Base-by-base conservation (phyloP, 2,113 vertebrate species). In the Machaerirhynchus nigripectus region DNA sequence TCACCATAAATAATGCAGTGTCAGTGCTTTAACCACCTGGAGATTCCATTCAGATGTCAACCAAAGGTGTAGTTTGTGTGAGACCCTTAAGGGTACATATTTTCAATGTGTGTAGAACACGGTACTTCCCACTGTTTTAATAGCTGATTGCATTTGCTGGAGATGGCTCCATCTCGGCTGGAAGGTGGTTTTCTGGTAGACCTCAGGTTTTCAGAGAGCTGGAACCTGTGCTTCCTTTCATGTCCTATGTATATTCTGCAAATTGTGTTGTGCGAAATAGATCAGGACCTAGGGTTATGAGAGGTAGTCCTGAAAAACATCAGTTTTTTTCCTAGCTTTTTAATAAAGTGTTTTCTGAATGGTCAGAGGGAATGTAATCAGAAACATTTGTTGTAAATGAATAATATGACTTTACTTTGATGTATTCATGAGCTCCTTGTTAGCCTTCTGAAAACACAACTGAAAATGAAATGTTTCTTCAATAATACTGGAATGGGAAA, bases 1-100 rank as follows among this genome's bases (percentile, higher is more conserved):
- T 97, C 94, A 78, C 10, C 93, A 98, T 98, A 96, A 98, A 98
- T 98, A 98, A 98, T 98, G 96, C 96, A 98, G 85, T 81, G 97
- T 94, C 97, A 97, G 90, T 87, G 81, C 88, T 94, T 96, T 95
- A 95, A 88, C 92, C 98, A 98, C 97, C 96, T 98, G 97, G 95
- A 97, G 95, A 92, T 96, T 96, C 89, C 70, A 93, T 88, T 95
- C 69, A 91, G 80, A 96, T 93, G 78, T 63, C 78, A 95, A 44
- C 81, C 90, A 89, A 85, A 95, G 71, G 92, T 97, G 92, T 91
- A 94, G 95, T 84, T 90, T 83, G 64, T 84, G 87, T 30, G 5
- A 91, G 79, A 68, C 42, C 56, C 84, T 91, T 89, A 87, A 89
- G 86, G 90, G 95, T 89, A 84, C 9, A 7, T 74, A 68, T 82